Percentiles rank a stretch among this genome's conserved stretches.
These are phyloP conservation scores for Ochropacha duplaris DNA, from an alignment of 2,888 invertebrate genomes.

Conservation along the genomic window DNA sequence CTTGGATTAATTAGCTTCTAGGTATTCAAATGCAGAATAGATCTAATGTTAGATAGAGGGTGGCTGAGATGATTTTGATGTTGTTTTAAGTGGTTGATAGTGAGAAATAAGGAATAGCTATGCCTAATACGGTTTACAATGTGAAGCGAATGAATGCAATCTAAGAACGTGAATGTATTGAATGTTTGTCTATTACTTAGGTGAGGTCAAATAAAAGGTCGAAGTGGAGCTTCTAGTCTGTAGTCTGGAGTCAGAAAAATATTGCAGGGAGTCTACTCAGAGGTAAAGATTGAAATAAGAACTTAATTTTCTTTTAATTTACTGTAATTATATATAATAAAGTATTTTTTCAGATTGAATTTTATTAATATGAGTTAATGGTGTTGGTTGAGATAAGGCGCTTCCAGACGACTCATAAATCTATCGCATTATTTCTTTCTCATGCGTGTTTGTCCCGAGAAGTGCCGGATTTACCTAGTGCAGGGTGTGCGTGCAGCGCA, in stretches of 20 bases:
- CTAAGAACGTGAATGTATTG: conserved; percentile 1
- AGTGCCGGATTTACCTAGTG: too few species aligned
- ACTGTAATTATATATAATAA: too few species aligned
- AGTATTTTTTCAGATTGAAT: background rate
- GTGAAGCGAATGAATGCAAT: conserved; percentile 10
- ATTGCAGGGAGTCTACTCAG: background rate
- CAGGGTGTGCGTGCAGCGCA: too few species aligned
- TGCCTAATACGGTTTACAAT: conserved; percentile 36
- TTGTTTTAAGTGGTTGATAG: conserved; percentile 59
- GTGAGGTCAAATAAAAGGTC: background rate
- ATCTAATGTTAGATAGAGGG: conserved; percentile 36
- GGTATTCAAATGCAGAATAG: conserved; percentile 41
- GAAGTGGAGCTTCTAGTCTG: background rate
- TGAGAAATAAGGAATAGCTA: conserved; percentile 30
- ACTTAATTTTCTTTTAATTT: too few species aligned
- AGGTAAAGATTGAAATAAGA: background rate
- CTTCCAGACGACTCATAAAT: too few species aligned
- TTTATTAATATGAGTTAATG: too few species aligned
- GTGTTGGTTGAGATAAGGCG: too few species aligned
- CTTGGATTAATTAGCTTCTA: background rate
- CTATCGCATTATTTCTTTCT: too few species aligned
- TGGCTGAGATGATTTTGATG: conserved; percentile 63
- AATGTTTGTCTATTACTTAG: background rate
- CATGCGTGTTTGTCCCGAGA: too few species aligned
- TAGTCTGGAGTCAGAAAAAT: background rate